Conservation (phyloP, 2,888 invertebrate genomes). For the Apamea epomidion region DNA sequence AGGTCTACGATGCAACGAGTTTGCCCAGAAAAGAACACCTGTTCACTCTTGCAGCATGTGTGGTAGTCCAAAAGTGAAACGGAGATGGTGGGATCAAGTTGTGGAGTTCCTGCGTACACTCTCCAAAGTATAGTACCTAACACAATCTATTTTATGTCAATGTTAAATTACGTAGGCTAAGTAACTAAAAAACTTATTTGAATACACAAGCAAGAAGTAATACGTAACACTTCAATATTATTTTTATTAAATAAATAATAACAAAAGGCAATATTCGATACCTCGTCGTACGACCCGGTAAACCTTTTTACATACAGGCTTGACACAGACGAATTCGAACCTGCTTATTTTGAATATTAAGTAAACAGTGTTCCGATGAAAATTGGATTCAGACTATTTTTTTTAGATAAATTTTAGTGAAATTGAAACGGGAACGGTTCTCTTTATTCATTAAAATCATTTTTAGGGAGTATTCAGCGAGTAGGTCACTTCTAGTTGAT, state of each 20-base stretch:
- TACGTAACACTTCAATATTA: not conserved
- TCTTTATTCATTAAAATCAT: not conserved
- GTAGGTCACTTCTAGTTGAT: not conserved
- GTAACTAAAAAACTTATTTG: too few relatives aligned
- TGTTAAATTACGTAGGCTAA: not conserved
- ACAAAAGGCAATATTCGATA: not conserved
- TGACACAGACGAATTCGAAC: not conserved
- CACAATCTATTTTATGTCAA: not conserved
- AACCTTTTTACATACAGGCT: not conserved
- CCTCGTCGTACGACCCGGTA: not conserved
- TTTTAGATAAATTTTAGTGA: not conserved
- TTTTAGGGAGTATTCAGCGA: not conserved
- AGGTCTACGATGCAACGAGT: too few relatives aligned
- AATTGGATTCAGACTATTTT: not conserved
- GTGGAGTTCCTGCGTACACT: too few relatives aligned
- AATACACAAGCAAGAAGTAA: not conserved
- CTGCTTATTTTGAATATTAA: not conserved
- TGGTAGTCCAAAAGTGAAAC: too few relatives aligned
- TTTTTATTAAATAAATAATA: not conserved
- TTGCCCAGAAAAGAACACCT: too few relatives aligned
- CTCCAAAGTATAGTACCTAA: too few relatives aligned
- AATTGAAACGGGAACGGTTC: too few relatives aligned
- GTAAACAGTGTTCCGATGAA: not conserved
- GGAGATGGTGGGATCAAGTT: too few relatives aligned
- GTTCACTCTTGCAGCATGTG: too few relatives aligned